Conservation (phyloP, 1,140 invertebrate genomes). For the Lethrus apterus region DNA sequence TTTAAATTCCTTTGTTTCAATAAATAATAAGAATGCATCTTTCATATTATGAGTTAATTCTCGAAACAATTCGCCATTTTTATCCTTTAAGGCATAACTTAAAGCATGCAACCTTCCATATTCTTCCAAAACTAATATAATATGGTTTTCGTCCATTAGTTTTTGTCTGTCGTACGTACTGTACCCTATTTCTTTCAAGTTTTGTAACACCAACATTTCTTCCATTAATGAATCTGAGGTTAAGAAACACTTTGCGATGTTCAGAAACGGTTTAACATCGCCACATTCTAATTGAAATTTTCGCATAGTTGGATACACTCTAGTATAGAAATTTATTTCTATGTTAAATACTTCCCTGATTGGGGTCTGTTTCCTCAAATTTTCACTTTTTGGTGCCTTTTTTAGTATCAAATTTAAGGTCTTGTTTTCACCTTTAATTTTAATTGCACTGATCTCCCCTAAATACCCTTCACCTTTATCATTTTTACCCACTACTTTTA, state of each 20-base stretch:
- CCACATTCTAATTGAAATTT: not conserved
- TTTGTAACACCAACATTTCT: not conserved
- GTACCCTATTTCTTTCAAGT: not conserved
- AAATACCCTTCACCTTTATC: not conserved
- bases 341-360: not conserved
- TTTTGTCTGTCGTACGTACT: not conserved
- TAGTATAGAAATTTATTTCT: slow-evolving; percentile 1
- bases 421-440: not conserved
- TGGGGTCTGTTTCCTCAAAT: not conserved
- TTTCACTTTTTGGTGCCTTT: not conserved
- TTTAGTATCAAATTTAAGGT: not conserved
- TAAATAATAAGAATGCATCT: not conserved
- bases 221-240: not conserved
- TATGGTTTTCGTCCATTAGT: not conserved
- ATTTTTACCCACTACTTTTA: not conserved
- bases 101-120: not conserved
- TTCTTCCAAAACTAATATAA: not conserved
- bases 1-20: not conserved
- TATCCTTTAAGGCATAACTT: not conserved
- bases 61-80: not conserved
- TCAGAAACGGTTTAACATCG: not conserved
- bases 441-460: not conserved
- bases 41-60: not conserved
- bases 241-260: not conserved
- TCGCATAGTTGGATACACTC: not conserved